Evolutionary conservation across 1,140 invertebrate genomes (phyloP).

Genomic region (Cecropterus lyciades): DNA sequence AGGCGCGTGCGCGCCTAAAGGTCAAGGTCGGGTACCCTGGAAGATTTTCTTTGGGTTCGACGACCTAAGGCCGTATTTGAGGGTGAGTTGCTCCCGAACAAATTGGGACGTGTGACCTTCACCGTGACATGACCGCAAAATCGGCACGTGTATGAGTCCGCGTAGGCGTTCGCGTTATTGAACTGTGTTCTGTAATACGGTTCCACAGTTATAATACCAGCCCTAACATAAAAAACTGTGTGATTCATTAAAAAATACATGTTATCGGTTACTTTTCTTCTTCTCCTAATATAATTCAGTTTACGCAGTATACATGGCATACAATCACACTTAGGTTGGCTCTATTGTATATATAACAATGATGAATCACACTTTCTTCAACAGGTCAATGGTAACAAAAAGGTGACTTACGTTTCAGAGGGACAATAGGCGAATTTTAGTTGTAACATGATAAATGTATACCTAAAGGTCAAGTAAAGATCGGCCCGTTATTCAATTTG

Average conservation of each 20-base stretch:
- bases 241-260: background rate
- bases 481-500: background rate
- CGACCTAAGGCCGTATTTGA: slow-evolving; percentile 69
- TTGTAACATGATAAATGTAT: background rate
- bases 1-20: slow-evolving; percentile 78
- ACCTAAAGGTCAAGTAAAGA: background rate
- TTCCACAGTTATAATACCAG: slow-evolving; percentile 11
- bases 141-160: slow-evolving; percentile 68
- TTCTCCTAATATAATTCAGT: background rate
- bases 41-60: slow-evolving; percentile 78
- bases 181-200: slow-evolving; percentile 47
- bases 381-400: background rate
- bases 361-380: background rate
- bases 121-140: slow-evolving; percentile 62
- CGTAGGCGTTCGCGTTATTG: slow-evolving; percentile 64
- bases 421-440: background rate
- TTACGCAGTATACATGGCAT: background rate
- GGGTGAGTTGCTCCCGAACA: slow-evolving; percentile 63
- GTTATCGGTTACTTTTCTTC: background rate
- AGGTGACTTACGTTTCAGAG: background rate
- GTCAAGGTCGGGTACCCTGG: slow-evolving; percentile 77
- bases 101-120: slow-evolving; percentile 66
- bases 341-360: background rate
- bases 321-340: background rate
- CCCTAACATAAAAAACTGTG: background rate